Percentiles rank a stretch among this genome's conserved stretches.
Evolutionary conservation across 2,797 vertebrate species (phyloP).

Genomic region (Ceyx erithaca): DNA sequence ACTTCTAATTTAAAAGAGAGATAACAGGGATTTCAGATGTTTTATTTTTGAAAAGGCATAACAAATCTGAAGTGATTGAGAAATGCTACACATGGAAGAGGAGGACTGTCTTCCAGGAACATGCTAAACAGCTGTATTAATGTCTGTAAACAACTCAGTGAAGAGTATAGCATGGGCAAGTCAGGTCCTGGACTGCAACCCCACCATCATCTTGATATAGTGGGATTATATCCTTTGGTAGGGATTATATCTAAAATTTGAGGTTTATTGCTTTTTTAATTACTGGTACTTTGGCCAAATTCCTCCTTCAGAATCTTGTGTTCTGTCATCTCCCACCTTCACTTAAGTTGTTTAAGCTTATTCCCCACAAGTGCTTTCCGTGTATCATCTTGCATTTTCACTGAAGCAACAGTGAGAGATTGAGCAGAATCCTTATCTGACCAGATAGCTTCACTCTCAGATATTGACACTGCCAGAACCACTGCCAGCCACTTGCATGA

Average conservation of each 20-base stretch:
- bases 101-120: not conserved
- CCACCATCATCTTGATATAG: not conserved
- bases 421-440: not conserved
- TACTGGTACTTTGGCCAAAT: not conserved
- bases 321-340: not conserved
- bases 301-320: not conserved
- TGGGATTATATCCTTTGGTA: not conserved
- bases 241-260: not conserved
- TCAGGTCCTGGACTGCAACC: not conserved
- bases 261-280: not conserved
- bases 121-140: not conserved
- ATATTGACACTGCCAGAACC: not conserved
- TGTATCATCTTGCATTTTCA: not conserved
- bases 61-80: not conserved
- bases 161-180: not conserved
- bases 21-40: not conserved
- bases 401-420: not conserved
- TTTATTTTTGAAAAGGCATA: not conserved
- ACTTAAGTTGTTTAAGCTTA: not conserved
- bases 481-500: not conserved
- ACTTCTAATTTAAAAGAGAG: not conserved
- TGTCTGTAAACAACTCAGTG: not conserved
- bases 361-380: not conserved
- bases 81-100: not conserved
- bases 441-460: not conserved